phyloP scores from a whole-genome alignment of 2,888 invertebrate genomes.

The Trichopria drosophilae region DNA sequence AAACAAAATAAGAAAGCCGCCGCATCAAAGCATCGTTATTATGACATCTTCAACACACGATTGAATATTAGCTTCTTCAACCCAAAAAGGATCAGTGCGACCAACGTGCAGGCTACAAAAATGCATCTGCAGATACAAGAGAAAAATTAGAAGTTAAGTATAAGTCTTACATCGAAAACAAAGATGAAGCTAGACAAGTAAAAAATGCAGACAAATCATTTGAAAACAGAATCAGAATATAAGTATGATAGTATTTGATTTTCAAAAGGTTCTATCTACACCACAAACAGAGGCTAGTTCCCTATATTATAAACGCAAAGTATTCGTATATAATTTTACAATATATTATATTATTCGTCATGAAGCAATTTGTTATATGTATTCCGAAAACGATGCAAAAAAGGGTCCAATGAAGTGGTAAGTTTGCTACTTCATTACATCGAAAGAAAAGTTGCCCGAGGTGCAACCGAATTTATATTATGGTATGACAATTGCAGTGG shows the following conservation, averaged over 20 bases:
- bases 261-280: constrained; percentile 25
- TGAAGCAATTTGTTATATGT: constrained; percentile 37
- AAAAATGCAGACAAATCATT: constrained; percentile 1
- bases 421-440: constrained; percentile 27
- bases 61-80: constrained; percentile 27
- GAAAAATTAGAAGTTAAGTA: constrained; percentile 3
- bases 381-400: constrained; percentile 36
- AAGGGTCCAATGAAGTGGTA: constrained; percentile 38
- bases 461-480: constrained; percentile 36
- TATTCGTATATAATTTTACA: constrained; percentile 33
- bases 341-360: constrained; percentile 26
- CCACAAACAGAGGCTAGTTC: constrained; percentile 13
- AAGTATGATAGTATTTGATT: constrained; percentile 24
- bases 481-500: constrained; percentile 42
- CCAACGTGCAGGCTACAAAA: constrained; percentile 41
- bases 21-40: constrained; percentile 6
- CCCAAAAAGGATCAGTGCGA: constrained; percentile 45
- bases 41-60: constrained; percentile 17
- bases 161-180: constrained; percentile 9
- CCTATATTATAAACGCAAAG: constrained; percentile 33
- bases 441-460: constrained; percentile 14
- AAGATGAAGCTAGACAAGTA: constrained; percentile 1
- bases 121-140: constrained; percentile 35
- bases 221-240: not conserved
- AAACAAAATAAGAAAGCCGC: constrained; percentile 6